Evolutionary conservation across 1,140 invertebrate species (phyloP).

Genomic region (Aphelenchoides avenae): DNA sequence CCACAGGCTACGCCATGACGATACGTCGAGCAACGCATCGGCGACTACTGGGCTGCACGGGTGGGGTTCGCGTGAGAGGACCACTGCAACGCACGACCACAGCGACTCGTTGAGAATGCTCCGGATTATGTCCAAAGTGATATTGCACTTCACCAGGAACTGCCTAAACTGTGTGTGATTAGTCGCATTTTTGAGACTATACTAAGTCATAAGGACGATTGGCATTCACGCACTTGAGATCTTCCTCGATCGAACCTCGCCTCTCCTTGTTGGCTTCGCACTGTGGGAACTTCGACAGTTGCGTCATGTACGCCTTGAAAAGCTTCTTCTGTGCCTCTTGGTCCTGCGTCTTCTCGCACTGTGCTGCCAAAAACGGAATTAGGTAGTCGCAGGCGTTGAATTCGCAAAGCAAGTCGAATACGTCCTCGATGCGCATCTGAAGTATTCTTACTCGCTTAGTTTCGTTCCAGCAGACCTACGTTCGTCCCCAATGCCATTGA

Average conservation of each 20-base stretch:
- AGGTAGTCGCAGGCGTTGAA: conserved; percentile 19
- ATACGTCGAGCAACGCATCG: conserved; percentile 17
- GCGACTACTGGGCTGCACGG: conserved; percentile 12
- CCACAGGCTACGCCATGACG: conserved; percentile 12
- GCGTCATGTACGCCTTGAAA: conserved; percentile 33
- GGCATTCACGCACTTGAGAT: conserved; percentile 9
- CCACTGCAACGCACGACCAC: conserved; percentile 30
- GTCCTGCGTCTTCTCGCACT: conserved; percentile 33
- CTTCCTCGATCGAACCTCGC: conserved; percentile 16
- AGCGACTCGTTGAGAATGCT: conserved; percentile 35
- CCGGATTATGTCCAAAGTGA: conserved; percentile 13
- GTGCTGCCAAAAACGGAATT: conserved; percentile 26
- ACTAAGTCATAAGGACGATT: not conserved
- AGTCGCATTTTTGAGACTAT: no score
- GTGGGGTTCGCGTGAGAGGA: conserved; percentile 16
- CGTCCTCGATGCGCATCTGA: conserved; percentile 24
- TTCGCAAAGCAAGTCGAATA: conserved; percentile 25
- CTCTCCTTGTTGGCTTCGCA: conserved; percentile 3
- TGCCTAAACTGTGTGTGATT: conserved; percentile 28
- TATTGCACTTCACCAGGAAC: conserved; percentile 36
- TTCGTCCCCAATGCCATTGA: conserved; percentile 33
- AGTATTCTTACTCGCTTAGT: not conserved
- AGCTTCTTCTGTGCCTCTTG: conserved; percentile 15
- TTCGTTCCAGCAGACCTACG: conserved; percentile 20
- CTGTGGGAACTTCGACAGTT: conserved; percentile 27